These are phyloP conservation scores for Gadopsis marmoratus DNA, from an alignment of 2,797 vertebrate species.

Conservation along the genomic window DNA sequence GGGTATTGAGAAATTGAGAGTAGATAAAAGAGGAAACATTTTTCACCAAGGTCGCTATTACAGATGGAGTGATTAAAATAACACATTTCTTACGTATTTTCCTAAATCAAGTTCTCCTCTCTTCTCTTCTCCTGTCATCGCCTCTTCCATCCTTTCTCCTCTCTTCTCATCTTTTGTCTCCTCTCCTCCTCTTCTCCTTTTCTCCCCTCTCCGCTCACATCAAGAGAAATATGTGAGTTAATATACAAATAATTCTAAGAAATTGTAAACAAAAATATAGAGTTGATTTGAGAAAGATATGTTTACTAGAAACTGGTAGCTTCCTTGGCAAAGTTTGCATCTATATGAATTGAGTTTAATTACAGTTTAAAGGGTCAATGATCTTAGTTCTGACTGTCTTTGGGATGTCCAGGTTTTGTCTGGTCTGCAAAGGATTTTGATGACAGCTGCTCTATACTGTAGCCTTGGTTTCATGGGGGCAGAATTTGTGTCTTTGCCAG, in stretches of 20 bases:
- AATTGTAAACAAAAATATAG: background rate
- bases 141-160: background rate
- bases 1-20: constrained; percentile 45
- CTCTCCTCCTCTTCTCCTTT: background rate
- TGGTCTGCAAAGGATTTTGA: constrained; percentile 8
- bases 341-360: background rate
- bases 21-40: constrained; percentile 54
- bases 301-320: background rate
- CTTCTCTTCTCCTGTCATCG: background rate
- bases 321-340: background rate
- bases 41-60: constrained; percentile 43
- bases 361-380: background rate
- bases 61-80: constrained; percentile 53
- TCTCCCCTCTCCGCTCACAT: too few relatives aligned
- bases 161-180: background rate
- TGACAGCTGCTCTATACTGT: constrained; percentile 3
- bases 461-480: constrained; percentile 2
- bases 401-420: constrained; percentile 10
- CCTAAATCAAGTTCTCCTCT: constrained; percentile 13
- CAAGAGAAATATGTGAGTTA: background rate
- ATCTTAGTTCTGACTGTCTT: background rate
- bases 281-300: background rate
- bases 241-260: background rate
- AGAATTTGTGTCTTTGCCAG: constrained; percentile 32
- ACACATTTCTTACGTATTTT: constrained; percentile 16